These are phyloP conservation scores for Chirona hameri DNA, from an alignment of 2,888 invertebrate genomes.

Conservation along the genomic window DNA sequence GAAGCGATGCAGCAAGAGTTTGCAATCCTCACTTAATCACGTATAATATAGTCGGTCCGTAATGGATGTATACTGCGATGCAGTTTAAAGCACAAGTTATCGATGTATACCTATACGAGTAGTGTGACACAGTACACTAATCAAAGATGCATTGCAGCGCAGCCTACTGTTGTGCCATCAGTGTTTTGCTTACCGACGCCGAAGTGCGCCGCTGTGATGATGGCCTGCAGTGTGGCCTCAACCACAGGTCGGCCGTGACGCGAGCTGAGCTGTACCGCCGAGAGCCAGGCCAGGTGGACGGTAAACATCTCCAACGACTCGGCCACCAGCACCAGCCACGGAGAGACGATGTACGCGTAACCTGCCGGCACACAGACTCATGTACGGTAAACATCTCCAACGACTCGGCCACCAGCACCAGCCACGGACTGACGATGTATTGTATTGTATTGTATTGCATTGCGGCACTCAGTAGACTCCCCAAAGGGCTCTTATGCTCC, in stretches of 20 bases:
- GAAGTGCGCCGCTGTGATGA: background rate
- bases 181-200: background rate
- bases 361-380: conserved; percentile 7
- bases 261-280: conserved; percentile 64
- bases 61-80: too few species aligned
- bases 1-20: too few species aligned
- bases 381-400: conserved; percentile 72
- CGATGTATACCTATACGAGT: too few species aligned
- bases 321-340: conserved; percentile 63
- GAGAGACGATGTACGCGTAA: conserved; percentile 45
- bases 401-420: conserved; percentile 63
- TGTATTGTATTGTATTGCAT: too few species aligned
- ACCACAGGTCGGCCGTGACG: background rate
- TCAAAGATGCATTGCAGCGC: too few species aligned
- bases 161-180: too few species aligned
- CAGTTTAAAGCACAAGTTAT: too few species aligned
- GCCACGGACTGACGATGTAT: background rate
- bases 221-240: conserved; percentile 1
- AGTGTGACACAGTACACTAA: too few species aligned
- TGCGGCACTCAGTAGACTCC: too few species aligned
- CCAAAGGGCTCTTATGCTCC: too few species aligned
- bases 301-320: conserved; percentile 72
- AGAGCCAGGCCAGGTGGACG: conserved; percentile 72
- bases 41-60: too few species aligned
- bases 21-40: too few species aligned